Evolutionary conservation across 2,797 vertebrate genomes (phyloP).

Genomic region (Macropodus opercularis): DNA sequence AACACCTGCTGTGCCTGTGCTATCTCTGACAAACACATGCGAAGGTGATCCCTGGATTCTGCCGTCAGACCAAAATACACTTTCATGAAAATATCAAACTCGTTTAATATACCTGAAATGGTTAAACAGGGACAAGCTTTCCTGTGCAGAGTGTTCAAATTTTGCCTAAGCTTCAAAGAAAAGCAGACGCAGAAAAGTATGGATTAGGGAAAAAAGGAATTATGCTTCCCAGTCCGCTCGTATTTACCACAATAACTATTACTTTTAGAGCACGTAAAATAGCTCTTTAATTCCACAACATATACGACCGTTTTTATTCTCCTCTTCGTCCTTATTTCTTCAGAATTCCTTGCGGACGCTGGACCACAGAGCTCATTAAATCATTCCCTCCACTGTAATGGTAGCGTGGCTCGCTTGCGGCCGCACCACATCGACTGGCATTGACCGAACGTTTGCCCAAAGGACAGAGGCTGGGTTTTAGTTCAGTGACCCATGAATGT

Average conservation of each 20-base stretch:
- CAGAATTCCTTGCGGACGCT: constrained; percentile 30
- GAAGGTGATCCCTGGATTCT: constrained; percentile 43
- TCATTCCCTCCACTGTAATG: constrained; percentile 39
- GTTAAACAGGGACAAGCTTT: constrained; percentile 52
- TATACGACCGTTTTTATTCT: constrained; percentile 35
- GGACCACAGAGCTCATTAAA: constrained; percentile 47
- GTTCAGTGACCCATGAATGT: constrained; percentile 67
- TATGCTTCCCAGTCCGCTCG: constrained; percentile 61
- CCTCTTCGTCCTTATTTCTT: constrained; percentile 31
- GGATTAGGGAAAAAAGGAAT: constrained; percentile 68
- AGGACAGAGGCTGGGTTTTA: constrained; percentile 67
- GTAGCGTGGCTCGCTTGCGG: constrained; percentile 42
- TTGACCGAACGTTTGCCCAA: constrained; percentile 68
- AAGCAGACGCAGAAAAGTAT: constrained; percentile 37
- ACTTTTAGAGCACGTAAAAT: constrained; percentile 42
- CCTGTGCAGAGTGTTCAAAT: constrained; percentile 41
- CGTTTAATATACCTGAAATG: constrained; percentile 57
- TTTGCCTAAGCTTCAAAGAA: constrained; percentile 61
- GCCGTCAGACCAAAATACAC: constrained; percentile 45
- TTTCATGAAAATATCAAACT: constrained; percentile 67
- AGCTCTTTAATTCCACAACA: constrained; percentile 17
- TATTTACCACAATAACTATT: constrained; percentile 67
- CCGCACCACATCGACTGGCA: constrained; percentile 46
- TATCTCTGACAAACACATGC: constrained; percentile 63
- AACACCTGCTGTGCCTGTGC: constrained; percentile 52